Base-by-base conservation (phyloP, 2,797 vertebrate species). In the Sphenopsis melanotis region DNA sequence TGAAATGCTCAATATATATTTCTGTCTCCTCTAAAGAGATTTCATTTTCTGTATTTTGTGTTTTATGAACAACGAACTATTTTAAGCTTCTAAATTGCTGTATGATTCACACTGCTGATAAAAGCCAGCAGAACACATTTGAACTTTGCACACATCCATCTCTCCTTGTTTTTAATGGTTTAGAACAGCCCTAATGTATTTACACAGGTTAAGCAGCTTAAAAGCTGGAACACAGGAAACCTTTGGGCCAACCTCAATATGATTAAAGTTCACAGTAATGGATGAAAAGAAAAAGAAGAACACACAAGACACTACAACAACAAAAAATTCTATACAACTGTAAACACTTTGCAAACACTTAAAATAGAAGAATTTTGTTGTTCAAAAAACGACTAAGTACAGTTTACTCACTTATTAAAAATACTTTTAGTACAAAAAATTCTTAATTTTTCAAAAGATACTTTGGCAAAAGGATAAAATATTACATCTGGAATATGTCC, bases 101-200 rank as follows among this genome's bases (percentile, higher is more conserved):
- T 59, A 89, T 93, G 90, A 95, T 95, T 95, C 92, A 94, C 70
- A 8, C 5, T 76, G 86, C 82, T 92, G 80, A 94, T 95, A 96
- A 96, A 94, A 94, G 88, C 74, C 85, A 89, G 81, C 34, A 85
- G 91, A 93, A 95, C 64, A 87, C 71, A 84, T 95, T 53, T 92
- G 90, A 95, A 95, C 93, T 93, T 83, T 82, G 77, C 77, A 91
- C 90, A 90, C 79, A 94, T 93, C 77, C 63, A 95, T 87, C 88
- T 95, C 79, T 70, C 60, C 78, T 77, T 88, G 81, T 72, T 94
- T 96, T 86, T 90, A 95, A 95, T 86, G 88, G 47, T 79, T 94
- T 87, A 95, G 81, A 95, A 82, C 55, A 86, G 80, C 44, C 69
- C 42, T 94, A 95, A 94, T 83, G 91, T 96, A 93, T 95, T 96